A percentile compares a stretch with the other conserved stretches of the same genome.
Conservation (phyloP, 2,888 invertebrate genomes). For the Oithona nana region DNA sequence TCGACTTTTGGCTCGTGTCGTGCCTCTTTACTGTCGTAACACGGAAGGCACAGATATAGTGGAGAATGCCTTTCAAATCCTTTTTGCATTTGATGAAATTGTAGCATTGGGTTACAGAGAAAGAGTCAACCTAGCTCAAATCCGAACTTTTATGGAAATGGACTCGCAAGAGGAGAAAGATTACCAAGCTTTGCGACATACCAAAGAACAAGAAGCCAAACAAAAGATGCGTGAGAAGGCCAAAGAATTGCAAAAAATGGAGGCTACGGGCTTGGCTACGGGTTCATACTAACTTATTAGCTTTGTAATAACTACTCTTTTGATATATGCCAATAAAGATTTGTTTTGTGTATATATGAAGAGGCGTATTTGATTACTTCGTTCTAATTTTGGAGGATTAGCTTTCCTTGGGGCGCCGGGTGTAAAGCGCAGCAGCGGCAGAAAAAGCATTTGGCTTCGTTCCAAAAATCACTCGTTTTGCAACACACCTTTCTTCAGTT, state of each 20-base stretch:
- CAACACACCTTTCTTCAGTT: too few species aligned
- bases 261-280: too few species aligned
- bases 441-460: too few species aligned
- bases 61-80: constrained; percentile 87
- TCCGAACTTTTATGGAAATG: constrained; percentile 97
- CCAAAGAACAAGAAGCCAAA: constrained; percentile 93
- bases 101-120: constrained; percentile 96
- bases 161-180: constrained; percentile 96
- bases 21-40: constrained; percentile 88
- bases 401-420: too few species aligned
- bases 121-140: constrained; percentile 91
- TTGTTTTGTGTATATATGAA: too few species aligned
- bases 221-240: constrained; percentile 95
- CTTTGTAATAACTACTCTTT: too few species aligned
- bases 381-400: too few species aligned
- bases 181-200: constrained; percentile 82
- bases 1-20: constrained; percentile 87
- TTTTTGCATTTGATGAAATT: constrained; percentile 99
- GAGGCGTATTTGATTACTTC: too few species aligned
- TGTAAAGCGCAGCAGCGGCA: too few species aligned
- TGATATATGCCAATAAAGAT: too few species aligned
- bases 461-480: too few species aligned
- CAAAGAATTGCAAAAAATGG: constrained; percentile 62
- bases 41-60: constrained; percentile 86
- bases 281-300: too few species aligned